Evolutionary conservation across 2,888 invertebrate species (phyloP), one percentile per base, ranked within the genome.

Genomic region (Caenorhabditis zanzibari): DNA sequence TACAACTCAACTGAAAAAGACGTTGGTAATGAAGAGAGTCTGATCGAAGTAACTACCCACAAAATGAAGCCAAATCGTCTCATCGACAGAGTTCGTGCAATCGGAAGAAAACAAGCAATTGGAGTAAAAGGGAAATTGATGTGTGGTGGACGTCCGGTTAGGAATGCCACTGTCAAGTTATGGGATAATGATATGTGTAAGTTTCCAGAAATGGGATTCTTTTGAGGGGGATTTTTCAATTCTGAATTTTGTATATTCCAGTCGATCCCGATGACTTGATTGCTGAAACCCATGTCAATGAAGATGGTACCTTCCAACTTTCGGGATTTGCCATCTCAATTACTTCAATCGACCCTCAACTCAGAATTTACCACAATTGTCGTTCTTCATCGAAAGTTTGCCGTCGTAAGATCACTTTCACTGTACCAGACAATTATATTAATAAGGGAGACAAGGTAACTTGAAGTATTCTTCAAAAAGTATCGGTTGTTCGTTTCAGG

Each of bases 131-230:
- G 86, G 44, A 83, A 58, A 54, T 28, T 86, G 26, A 58, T 83
- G 38, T 86, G 86, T 75, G 86, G 81, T 38, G 73, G 49, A 16
- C 24, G 28, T 9, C 79, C 83, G 10, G 64, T 86, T 2, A 49
- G 52, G 16, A 83, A 83, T 69, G 83, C 83, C 6, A 85, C 81
- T 9, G 83, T 86, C 26, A 86, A 86, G 28, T 76, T 86, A 26
- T 86, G 86, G 86, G 86, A 86, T 66, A 84, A 86, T 49, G 86
- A 86, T 76, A 66, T 77, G 44, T 84, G 86, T 84, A 41, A 74
- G 59, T 49, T 16, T 19, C 26, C 10, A 22, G 10, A 54, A 26
- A 6, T 32, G 32, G 7, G 32, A 32, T 32, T n/a, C n/a, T n/a
- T 32, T 32, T 32, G 32, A 4, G 7, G 7, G 32, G 4, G 32